Conservation (phyloP, 2,113 vertebrate species). For the Paracanthobrama guichenoti region DNA sequence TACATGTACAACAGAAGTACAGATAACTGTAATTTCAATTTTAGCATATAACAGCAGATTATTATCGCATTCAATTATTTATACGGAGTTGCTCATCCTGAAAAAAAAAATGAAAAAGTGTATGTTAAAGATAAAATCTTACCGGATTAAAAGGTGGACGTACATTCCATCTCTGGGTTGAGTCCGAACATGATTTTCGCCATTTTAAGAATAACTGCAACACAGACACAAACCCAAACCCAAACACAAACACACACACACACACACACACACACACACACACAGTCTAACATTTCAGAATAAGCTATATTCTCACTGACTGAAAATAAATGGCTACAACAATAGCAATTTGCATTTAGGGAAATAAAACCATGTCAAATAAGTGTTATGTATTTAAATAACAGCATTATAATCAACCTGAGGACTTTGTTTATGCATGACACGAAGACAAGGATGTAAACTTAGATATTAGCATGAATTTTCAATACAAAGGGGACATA, state of each 20-base stretch:
- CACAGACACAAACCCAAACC: slow-evolving; percentile 29
- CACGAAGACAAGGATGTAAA: background rate
- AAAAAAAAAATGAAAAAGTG: background rate
- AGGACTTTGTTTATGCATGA: background rate
- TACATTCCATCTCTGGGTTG: slow-evolving; percentile 19
- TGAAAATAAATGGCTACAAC: background rate
- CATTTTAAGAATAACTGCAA: slow-evolving; percentile 51
- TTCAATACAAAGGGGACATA: background rate
- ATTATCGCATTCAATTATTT: background rate
- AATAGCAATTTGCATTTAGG: slow-evolving; percentile 16
- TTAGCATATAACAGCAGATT: background rate
- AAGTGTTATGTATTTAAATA: background rate
- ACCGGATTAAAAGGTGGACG: slow-evolving; percentile 39
- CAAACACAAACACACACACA: slow-evolving; percentile 31
- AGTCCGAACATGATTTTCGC: slow-evolving; percentile 38
- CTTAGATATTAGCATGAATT: background rate
- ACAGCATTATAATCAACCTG: background rate
- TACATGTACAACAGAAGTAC: background rate
- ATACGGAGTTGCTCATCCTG: background rate
- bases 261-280: slow-evolving; percentile 30
- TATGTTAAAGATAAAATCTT: slow-evolving; percentile 27
- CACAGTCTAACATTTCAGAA: slow-evolving; percentile 29
- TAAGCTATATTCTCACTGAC: slow-evolving; percentile 17
- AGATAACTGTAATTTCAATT: background rate
- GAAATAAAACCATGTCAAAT: background rate